These are phyloP conservation scores for Cherax quadricarinatus DNA, from an alignment of 1,140 invertebrate species.

Conservation along the genomic window DNA sequence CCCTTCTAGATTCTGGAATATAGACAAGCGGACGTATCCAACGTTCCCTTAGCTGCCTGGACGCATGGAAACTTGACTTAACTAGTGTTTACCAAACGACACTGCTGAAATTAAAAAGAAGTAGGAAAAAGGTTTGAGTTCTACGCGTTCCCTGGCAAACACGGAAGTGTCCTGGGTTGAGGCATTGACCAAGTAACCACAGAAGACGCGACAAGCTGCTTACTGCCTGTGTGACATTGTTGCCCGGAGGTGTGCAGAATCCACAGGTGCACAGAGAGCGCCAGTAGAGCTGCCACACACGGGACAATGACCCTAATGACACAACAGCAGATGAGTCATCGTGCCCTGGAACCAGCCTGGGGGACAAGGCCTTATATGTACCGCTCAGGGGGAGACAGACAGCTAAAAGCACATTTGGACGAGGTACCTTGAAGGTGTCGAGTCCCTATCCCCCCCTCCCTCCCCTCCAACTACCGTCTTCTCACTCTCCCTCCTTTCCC, in stretches of 20 bases:
- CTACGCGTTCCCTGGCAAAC: too few species aligned
- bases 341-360: background rate
- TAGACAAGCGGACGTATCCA: conserved; percentile 49
- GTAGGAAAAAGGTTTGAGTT: too few species aligned
- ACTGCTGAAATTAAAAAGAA: background rate
- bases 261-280: conserved; percentile 47
- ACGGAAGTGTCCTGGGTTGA: background rate
- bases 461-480: background rate
- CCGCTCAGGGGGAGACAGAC: conserved; percentile 25
- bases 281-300: background rate
- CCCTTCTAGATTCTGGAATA: conserved; percentile 40
- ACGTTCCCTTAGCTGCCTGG: background rate
- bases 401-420: conserved; percentile 65
- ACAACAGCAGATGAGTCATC: conserved; percentile 17
- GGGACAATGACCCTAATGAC: conserved; percentile 51
- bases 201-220: background rate
- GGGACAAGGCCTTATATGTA: conserved; percentile 9
- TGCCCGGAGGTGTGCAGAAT: conserved; percentile 27
- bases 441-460: conserved; percentile 24
- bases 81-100: background rate
- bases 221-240: conserved; percentile 21
- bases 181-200: background rate
- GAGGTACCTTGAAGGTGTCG: conserved; percentile 56
- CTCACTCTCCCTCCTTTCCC: background rate
- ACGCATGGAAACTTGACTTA: background rate